Evolutionary conservation across 2,113 vertebrate genomes (phyloP), one percentile per base, ranked within the genome.

Genomic region (Forbesichthys papilliferus): DNA sequence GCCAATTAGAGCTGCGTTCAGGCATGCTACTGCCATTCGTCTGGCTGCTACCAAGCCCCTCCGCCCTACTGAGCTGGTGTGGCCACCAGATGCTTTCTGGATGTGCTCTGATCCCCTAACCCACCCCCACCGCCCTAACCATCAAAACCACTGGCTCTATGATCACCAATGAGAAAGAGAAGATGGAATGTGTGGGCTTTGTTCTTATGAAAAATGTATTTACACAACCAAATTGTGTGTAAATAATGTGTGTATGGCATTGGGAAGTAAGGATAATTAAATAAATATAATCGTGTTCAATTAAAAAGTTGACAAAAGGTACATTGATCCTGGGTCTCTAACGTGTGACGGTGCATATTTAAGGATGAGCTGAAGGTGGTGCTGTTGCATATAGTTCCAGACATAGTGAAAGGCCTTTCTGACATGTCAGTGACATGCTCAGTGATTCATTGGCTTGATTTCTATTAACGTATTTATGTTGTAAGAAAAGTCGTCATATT

Each of bases 1-100:
- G 53, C 75, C 81, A 75, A 75, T 87, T 84, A 77, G 71, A 74
- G 69, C 49, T 14, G 34, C 59, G 57, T 68, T 66, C 55, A 54
- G 33, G 36, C 54, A 58, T 42, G 48, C 10, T 6, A 60, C 51
- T 51, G 64, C 27, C 74, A 78, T 88, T 72, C 64, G 71, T 88
- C 81, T 80, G 69, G 55, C 65, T n/a, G 56, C 57, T 54, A 68
- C 56, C 77, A n/a, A 74, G 51, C 55, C 66, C 48, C 59, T 64
- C 60, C 63, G 67, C 62, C 62, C 59, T 33, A 48, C 75, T 52
- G 76, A 56, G 51, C 65, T 71, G 52, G 59, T 74, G 57, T 47
- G 62, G 46, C 51, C 58, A 77, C 64, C 82, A 73, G 75, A 80
- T 83, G 74, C 74, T 75, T 56, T 12, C 9, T 34, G 10, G 51